Evolutionary conservation across 2,888 invertebrate genomes (phyloP), one percentile per base, ranked within the genome.

Genomic region (Drosophila austrosaltans): DNA sequence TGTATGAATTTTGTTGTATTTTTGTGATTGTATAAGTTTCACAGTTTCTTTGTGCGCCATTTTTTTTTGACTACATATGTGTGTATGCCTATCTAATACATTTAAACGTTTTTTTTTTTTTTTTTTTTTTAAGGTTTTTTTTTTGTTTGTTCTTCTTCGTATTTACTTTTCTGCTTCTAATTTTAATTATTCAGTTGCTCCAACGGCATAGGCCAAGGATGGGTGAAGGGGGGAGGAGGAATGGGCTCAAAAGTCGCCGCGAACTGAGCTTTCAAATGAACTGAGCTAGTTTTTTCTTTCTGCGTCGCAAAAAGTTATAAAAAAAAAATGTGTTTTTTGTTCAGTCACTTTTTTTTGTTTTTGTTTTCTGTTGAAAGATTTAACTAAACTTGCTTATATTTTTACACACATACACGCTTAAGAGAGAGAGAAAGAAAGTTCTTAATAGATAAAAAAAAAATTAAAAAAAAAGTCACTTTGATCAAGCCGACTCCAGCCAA

Each of bases 111-210:
- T 75, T 63, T 63, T 79, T 53, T 84, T 79, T 63, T 81, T 87
- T 32, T 78, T 72, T 71, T 36, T 76, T 72, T 72, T 71, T 71
- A 64, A 64, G 64, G 66, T 63, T 75, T 75, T 66, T 68, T 71
- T 73, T 76, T 72, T 16, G 16, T 16, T 69, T 69, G 64, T 12
- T 60, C n/a, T 64, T 60, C 42, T 59, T 30, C 64, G 70, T 81
- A 89, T 89, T 87, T 89, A 79, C 80, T 89, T 83, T 83, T 81
- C 81, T 66, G 89, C 76, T 89, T 81, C 76, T 79, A 89, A 79
- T 84, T 85, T 85, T 81, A 89, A 89, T 89, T 87, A 85, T 85
- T 81, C 82, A 89, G 89, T 84, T 87, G 85, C 74, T 48, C 48
- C 48, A 48, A 48, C 48, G 22, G 48, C 48, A 25, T 48, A 25